phyloP scores from a whole-genome alignment of 2,113 vertebrate genomes.

The Poeciliopsis retropinna region DNA sequence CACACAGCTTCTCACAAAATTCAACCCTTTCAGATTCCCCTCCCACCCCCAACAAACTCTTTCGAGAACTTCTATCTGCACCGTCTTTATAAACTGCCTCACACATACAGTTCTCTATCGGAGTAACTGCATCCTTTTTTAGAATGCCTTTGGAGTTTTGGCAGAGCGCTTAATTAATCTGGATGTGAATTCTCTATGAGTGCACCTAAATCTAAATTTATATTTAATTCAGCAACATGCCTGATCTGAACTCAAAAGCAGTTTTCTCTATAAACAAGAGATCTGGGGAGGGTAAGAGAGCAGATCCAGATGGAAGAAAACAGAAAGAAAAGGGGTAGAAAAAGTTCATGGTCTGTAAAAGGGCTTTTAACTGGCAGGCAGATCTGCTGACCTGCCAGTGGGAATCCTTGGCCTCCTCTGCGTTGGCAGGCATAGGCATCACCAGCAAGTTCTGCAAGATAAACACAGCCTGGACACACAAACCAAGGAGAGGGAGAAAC shows the following conservation, averaged over 20 bases:
- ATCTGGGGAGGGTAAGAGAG: constrained; percentile 10
- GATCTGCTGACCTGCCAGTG: constrained; percentile 89
- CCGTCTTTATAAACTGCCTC: constrained; percentile 1
- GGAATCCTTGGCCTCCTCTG: constrained; percentile 83
- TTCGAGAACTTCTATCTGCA: background rate
- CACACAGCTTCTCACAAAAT: constrained; percentile 1
- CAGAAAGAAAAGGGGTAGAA: constrained; percentile 24
- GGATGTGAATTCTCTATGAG: constrained; percentile 10
- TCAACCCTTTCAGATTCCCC: background rate
- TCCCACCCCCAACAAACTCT: constrained; percentile 9
- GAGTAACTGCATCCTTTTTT: constrained; percentile 10
- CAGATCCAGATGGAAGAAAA: constrained; percentile 32
- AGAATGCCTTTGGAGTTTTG: constrained; percentile 23
- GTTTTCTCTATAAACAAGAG: constrained; percentile 12
- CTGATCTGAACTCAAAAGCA: constrained; percentile 34
- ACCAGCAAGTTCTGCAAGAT: constrained; percentile 97
- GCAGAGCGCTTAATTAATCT: constrained; percentile 28
- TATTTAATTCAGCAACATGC: constrained; percentile 18
- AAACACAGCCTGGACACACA: constrained; percentile 88
- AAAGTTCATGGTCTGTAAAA: constrained; percentile 61
- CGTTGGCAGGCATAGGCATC: constrained; percentile 87
- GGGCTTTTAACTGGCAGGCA: constrained; percentile 61
- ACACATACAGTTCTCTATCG: constrained; percentile 6
- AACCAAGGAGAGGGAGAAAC: constrained; percentile 22
- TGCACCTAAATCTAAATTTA: constrained; percentile 1